Evolutionary conservation across 53 echinoderm and acorn worm species (phyloP).

Genomic region (Apostichopus leukothele): DNA sequence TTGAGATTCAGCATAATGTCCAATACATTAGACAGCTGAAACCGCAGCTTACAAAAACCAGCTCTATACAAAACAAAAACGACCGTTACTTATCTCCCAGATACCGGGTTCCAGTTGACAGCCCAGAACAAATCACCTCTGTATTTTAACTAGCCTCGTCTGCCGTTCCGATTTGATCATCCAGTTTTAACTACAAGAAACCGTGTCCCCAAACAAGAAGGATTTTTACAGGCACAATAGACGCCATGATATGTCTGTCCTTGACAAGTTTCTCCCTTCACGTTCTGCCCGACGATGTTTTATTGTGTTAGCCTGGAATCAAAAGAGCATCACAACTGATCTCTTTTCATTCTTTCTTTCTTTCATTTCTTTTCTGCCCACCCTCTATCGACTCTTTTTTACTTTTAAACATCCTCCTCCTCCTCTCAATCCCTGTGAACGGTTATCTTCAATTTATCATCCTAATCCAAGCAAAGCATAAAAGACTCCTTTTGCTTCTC

Average conservation of each 20-base stretch:
- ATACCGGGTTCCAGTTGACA: constrained; percentile 18
- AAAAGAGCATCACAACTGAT: constrained; percentile 20
- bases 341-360: not conserved
- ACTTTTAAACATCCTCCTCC: not conserved
- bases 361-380: not conserved
- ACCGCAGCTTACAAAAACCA: too few relatives aligned
- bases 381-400: not conserved
- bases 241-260: not conserved
- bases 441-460: constrained; percentile 42
- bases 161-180: constrained; percentile 14
- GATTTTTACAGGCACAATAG: constrained; percentile 3
- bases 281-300: not conserved
- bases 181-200: not conserved
- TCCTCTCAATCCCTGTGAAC: not conserved
- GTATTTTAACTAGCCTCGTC: constrained; percentile 18
- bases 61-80: not conserved
- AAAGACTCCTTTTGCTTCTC: constrained; percentile 24
- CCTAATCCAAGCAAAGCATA: constrained; percentile 42
- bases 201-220: constrained; percentile 10
- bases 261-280: not conserved
- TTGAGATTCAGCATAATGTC: too few relatives aligned
- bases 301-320: not conserved
- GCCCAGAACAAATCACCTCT: constrained; percentile 30
- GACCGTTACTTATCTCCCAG: not conserved
- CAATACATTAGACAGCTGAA: too few relatives aligned